phyloP scores from a whole-genome alignment of 2,113 vertebrate genomes.

The Anseranas semipalmata region DNA sequence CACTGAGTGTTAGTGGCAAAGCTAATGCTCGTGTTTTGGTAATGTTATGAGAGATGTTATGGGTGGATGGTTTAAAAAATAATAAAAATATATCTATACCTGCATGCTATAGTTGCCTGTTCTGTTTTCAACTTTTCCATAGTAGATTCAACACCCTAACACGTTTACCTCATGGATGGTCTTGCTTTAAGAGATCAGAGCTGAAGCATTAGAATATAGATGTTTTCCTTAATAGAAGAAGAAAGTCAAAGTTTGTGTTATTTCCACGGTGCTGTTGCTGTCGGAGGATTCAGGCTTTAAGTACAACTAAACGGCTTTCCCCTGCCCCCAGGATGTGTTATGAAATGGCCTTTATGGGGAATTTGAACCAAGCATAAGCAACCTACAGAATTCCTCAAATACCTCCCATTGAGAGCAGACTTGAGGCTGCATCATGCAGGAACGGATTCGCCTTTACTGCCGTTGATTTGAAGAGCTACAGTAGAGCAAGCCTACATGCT shows the following conservation, averaged over 20 bases:
- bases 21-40: not conserved
- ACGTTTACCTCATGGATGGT: not conserved
- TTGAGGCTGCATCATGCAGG: not conserved
- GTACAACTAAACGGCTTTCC: not conserved
- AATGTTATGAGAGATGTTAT: not conserved
- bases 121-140: not conserved
- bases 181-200: not conserved
- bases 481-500: not conserved
- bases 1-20: not conserved
- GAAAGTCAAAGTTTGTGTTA: not conserved
- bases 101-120: not conserved
- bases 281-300: not conserved
- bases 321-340: conserved; percentile 10
- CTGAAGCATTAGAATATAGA: not conserved
- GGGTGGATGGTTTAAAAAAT: not conserved
- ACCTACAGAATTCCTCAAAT: conserved; percentile 68
- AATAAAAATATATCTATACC: fast-evolving
- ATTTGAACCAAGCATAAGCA: conserved; percentile 7
- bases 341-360: conserved; percentile 26
- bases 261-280: not conserved
- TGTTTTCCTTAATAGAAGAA: not conserved
- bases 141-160: not conserved
- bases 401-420: not conserved
- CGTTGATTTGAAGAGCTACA: not conserved
- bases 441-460: not conserved